phyloP scores from a whole-genome alignment of 2,888 invertebrate genomes.

The Spodoptera littoralis region DNA sequence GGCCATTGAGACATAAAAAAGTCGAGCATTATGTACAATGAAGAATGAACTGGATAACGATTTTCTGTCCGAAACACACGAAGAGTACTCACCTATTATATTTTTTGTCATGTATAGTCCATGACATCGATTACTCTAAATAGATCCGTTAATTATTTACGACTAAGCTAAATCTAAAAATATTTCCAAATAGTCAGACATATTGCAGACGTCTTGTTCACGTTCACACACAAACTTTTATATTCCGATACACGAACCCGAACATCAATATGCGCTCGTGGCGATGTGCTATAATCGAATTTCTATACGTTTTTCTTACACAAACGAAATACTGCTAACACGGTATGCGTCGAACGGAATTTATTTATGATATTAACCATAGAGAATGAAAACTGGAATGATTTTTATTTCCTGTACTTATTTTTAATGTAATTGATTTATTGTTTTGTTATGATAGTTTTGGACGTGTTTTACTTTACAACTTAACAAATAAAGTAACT shows the following conservation, averaged over 20 bases:
- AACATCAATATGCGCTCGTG: conserved; percentile 70
- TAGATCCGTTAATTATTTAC: conserved; percentile 72
- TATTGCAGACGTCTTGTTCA: conserved; percentile 87
- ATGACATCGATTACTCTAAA: conserved; percentile 75
- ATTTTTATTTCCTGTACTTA: not conserved
- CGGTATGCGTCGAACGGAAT: conserved; percentile 71
- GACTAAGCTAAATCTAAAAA: conserved; percentile 85
- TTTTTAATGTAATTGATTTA: not conserved
- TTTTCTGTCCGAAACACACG: conserved; percentile 60
- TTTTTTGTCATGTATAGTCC: conserved; percentile 80
- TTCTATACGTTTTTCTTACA: conserved; percentile 60
- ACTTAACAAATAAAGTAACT: no score
- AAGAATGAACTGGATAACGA: conserved; percentile 69
- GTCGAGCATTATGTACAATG: conserved; percentile 77
- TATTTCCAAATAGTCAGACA: conserved; percentile 89
- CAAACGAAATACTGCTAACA: conserved; percentile 48
- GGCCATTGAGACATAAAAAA: conserved; percentile 88
- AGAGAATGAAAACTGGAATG: conserved; percentile 19
- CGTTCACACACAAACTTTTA: conserved; percentile 76
- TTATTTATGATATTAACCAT: conserved; percentile 23
- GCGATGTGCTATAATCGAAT: conserved; percentile 61
- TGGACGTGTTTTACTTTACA: no score
- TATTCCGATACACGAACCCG: conserved; percentile 73
- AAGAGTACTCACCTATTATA: conserved; percentile 73
- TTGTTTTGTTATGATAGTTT: not conserved